A percentile compares a stretch with the other conserved stretches of the same genome.
These are phyloP conservation scores for Notothenia rossii DNA, from an alignment of 2,113 vertebrate genomes.

Conservation along the genomic window DNA sequence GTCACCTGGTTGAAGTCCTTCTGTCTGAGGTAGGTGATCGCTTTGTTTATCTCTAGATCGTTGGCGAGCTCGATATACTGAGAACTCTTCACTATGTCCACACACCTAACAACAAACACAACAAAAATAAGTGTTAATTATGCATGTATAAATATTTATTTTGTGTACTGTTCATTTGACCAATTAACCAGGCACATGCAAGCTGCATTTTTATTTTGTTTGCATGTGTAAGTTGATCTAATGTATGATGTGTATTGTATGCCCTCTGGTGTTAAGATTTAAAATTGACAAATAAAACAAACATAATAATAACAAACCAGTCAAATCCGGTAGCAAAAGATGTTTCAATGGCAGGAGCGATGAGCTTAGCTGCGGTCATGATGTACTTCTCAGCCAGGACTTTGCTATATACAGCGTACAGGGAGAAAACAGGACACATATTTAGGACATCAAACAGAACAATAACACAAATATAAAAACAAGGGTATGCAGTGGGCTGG, in stretches of 20 bases:
- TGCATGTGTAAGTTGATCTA: neutral
- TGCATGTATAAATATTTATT: too few relatives aligned
- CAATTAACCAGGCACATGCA: too few relatives aligned
- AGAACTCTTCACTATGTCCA: conserved; percentile 94
- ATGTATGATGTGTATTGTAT: neutral
- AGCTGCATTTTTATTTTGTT: neutral
- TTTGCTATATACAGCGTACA: conserved; percentile 83
- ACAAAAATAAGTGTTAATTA: too few relatives aligned
- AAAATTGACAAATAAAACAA: neutral
- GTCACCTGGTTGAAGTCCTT: conserved; percentile 95
- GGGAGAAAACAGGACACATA: neutral
- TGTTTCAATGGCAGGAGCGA: conserved; percentile 92
- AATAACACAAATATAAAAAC: neutral
- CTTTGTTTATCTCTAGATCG: conserved; percentile 98
- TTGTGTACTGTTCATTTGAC: too few relatives aligned
- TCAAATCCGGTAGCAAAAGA: conserved; percentile 96
- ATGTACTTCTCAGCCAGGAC: conserved; percentile 94
- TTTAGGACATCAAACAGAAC: neutral
- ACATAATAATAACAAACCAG: conserved; percentile 85
- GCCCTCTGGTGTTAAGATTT: conserved; percentile 17
- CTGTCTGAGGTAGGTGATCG: conserved; percentile 95
- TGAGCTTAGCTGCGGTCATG: conserved; percentile 97
- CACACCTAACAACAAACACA: conserved; percentile 87
- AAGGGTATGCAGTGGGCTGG: neutral
- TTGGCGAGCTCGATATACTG: conserved; percentile 96